Evolutionary conservation across 2,888 invertebrate species (phyloP).

Genomic region (Drosophila colorata): DNA sequence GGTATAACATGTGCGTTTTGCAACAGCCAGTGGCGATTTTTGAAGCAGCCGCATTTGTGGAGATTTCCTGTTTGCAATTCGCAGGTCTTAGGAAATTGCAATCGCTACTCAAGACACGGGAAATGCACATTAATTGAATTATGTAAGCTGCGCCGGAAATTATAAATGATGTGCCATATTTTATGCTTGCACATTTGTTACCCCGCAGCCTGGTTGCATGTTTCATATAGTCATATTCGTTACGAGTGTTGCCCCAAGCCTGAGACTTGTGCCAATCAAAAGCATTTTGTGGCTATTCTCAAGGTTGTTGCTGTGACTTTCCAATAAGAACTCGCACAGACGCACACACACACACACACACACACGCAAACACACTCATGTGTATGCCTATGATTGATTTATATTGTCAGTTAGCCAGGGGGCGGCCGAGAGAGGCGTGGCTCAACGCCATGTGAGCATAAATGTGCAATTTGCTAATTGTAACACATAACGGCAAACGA

Average conservation of each 20-base stretch:
- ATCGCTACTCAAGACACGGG: slow-evolving; percentile 51
- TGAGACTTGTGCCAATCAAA: slow-evolving; percentile 59
- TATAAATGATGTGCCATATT: slow-evolving; percentile 78
- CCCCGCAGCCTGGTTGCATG: slow-evolving; percentile 6
- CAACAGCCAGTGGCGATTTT: slow-evolving; percentile 49
- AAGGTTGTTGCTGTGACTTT: slow-evolving; percentile 70
- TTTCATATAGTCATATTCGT: slow-evolving; percentile 30
- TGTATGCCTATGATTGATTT: slow-evolving; percentile 71
- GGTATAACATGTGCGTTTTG: slow-evolving; percentile 36
- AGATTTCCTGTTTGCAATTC: slow-evolving; percentile 55
- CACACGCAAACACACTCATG: slow-evolving; percentile 2
- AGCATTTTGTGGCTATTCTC: slow-evolving; percentile 56
- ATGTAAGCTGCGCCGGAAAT: slow-evolving; percentile 71
- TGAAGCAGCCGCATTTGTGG: slow-evolving; percentile 38
- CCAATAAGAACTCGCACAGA: slow-evolving; percentile 67
- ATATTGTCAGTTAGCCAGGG: slow-evolving; percentile 67
- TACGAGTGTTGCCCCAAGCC: slow-evolving; percentile 30
- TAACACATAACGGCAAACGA: slow-evolving; percentile 73
- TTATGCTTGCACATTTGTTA: slow-evolving; percentile 45
- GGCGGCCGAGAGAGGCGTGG: slow-evolving; percentile 49
- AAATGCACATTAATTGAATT: slow-evolving; percentile 76
- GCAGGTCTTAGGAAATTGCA: slow-evolving; percentile 50
- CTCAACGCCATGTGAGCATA: slow-evolving; percentile 70
- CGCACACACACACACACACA: slow-evolving; percentile 29
- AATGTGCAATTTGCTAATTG: slow-evolving; percentile 79